Base-by-base conservation (phyloP, 2,888 invertebrate genomes). In the Nomada fabriciana region DNA sequence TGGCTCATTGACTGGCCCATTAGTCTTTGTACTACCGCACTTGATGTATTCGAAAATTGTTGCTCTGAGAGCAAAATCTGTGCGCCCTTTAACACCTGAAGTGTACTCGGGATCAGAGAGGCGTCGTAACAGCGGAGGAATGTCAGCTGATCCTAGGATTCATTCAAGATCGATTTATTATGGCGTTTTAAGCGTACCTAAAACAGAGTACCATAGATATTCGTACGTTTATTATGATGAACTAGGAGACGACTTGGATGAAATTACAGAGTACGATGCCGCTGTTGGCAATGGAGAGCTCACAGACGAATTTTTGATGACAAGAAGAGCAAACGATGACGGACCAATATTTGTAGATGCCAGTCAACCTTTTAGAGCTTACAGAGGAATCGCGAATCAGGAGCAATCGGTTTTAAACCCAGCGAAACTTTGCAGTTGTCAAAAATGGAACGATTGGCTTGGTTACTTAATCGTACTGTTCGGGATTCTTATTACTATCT, bases 21-120 rank as follows among this genome's bases (percentile, higher is more conserved):
- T 98, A 15, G 97, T 98, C 89, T 98, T 98, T 87, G 95, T 98
- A 79, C 95, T 97, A 78, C 98, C 98, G 0, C 97, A 98, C 0
- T 88, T 98, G 59, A 96, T 98, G 90, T 98, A 98, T 92, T 94
- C 96, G 0, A 96, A 96, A 91, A 95, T 97, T 13, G 94, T 95
- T 70, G 94, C 94, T 68, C 94, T 97, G 88, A 89, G 90, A 72
- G 67, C 47, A 11, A 81, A 52, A 7, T 82, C 82, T 1, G 53
- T 47, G n/a, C 52, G 25, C 29, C 23, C 80, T 0, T 67, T 85
- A 2, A 84, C 80, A 0, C 88, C 90, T 0, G 89, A 89, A 59
- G 75, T 91, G 5, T 80, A 89, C 10, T 91, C 91, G 0, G 79
- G 85, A 11, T 86, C 88, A 50, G 87, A 90, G 43, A 89, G 85